Conservation (phyloP, 2,113 vertebrate species). For the Cynoglossus semilaevis region DNA sequence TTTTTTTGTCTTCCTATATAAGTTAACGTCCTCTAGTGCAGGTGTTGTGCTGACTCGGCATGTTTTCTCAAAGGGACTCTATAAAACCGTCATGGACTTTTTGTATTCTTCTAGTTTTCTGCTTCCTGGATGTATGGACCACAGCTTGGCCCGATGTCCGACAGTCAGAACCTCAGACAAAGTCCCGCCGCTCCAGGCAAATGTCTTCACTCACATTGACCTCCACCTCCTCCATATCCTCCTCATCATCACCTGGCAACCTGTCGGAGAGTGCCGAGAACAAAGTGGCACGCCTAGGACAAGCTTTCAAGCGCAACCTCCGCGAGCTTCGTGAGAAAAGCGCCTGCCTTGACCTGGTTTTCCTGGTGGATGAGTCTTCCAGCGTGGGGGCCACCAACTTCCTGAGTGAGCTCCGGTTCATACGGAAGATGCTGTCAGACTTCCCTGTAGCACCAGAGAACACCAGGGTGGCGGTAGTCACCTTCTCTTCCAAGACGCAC, state of each 20-base stretch:
- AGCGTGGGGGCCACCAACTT: conserved; percentile 93
- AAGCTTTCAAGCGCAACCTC: conserved; percentile 86
- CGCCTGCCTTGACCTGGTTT: conserved; percentile 87
- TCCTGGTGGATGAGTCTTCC: conserved; percentile 96
- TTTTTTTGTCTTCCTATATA: background rate
- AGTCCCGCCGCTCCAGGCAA: conserved; percentile 54
- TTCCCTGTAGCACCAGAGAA: conserved; percentile 90
- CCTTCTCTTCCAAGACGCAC: conserved; percentile 93
- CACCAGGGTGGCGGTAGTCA: conserved; percentile 93
- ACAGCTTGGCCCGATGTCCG: conserved; percentile 41
- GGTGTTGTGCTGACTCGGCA: conserved; percentile 41
- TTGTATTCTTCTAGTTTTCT: conserved; percentile 58
- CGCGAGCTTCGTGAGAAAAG: conserved; percentile 86
- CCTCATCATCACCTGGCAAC: conserved; percentile 45
- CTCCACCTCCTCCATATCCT: conserved; percentile 7
- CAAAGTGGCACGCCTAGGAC: conserved; percentile 89
- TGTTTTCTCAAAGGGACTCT: conserved; percentile 58
- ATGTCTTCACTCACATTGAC: conserved; percentile 24
- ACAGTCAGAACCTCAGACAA: conserved; percentile 35
- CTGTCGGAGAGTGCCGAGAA: conserved; percentile 79
- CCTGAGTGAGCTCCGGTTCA: conserved; percentile 90
- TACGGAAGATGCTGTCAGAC: conserved; percentile 95
- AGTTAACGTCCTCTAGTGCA: conserved; percentile 5
- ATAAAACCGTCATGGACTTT: conserved; percentile 50
- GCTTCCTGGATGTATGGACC: conserved; percentile 50